Conservation (phyloP, 2,888 invertebrate genomes). For the Drosophila paucipuncta region DNA sequence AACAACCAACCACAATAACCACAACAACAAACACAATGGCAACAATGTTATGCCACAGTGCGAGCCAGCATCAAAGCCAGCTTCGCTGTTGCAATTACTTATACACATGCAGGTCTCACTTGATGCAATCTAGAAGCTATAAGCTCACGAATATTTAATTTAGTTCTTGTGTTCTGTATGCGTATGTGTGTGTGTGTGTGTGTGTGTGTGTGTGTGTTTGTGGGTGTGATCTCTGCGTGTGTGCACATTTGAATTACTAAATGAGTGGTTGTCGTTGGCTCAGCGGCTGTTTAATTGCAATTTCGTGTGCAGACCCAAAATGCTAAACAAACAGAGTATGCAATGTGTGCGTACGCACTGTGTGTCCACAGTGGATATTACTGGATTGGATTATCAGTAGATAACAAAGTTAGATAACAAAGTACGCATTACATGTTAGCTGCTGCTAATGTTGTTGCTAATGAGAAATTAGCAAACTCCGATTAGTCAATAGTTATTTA, state of each 20-base stretch:
- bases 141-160: slow-evolving; percentile 47
- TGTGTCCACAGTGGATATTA: slow-evolving; percentile 31
- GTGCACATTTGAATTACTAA: slow-evolving; percentile 52
- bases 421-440: not conserved
- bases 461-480: not conserved
- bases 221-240: not conserved
- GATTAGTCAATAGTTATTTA: not conserved
- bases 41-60: not conserved
- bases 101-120: not conserved
- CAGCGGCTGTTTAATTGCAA: slow-evolving; percentile 69
- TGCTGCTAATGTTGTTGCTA: too few relatives aligned
- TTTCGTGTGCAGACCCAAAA: slow-evolving; percentile 64
- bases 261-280: slow-evolving; percentile 40
- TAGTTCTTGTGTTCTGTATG: slow-evolving; percentile 12
- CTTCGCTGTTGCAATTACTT: slow-evolving; percentile 18
- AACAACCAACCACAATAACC: not conserved
- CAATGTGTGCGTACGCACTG: slow-evolving; percentile 29
- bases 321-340: slow-evolving; percentile 56
- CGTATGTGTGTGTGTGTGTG: not conserved
- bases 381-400: not conserved
- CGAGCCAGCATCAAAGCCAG: slow-evolving; percentile 5
- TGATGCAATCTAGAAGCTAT: slow-evolving; percentile 37
- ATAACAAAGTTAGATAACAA: not conserved
- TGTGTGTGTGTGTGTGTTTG: not conserved
- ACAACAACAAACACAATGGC: not conserved